Evolutionary conservation across 2,888 invertebrate species (phyloP).

Genomic region (Clusia tigrina): DNA sequence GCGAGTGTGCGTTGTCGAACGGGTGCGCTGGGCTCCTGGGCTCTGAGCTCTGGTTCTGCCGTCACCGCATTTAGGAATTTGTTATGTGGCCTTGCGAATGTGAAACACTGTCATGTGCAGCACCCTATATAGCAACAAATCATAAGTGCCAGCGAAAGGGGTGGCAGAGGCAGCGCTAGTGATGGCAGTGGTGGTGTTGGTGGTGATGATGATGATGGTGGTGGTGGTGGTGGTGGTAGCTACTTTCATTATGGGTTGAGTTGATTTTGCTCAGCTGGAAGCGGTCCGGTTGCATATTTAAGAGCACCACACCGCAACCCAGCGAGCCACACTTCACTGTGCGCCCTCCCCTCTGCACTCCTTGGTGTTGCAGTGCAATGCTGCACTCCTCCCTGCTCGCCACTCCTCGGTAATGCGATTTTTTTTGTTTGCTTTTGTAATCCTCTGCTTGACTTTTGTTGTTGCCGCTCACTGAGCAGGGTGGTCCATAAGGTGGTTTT

Average conservation of each 20-base stretch:
- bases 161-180: constrained; percentile 11
- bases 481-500: constrained; percentile 35
- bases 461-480: neutral
- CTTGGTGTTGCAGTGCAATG: neutral
- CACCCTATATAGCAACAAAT: neutral
- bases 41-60: constrained; percentile 19
- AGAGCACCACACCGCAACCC: neutral
- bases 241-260: too few relatives aligned
- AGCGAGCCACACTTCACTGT: neutral
- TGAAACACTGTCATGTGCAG: neutral
- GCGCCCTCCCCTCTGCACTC: neutral
- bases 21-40: constrained; percentile 16
- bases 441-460: neutral
- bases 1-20: neutral
- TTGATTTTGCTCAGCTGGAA: neutral
- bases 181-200: constrained; percentile 24
- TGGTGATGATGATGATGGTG: constrained; percentile 22
- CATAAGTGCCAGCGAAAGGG: neutral
- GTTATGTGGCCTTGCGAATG: constrained; percentile 29
- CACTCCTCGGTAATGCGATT: neutral
- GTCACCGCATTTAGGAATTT: constrained; percentile 30
- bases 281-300: neutral
- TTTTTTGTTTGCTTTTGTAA: too few relatives aligned
- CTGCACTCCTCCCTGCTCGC: neutral
- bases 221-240: constrained; percentile 27